Evolutionary conservation across 2,113 vertebrate genomes (phyloP).

Genomic region (Lasiurus borealis): DNA sequence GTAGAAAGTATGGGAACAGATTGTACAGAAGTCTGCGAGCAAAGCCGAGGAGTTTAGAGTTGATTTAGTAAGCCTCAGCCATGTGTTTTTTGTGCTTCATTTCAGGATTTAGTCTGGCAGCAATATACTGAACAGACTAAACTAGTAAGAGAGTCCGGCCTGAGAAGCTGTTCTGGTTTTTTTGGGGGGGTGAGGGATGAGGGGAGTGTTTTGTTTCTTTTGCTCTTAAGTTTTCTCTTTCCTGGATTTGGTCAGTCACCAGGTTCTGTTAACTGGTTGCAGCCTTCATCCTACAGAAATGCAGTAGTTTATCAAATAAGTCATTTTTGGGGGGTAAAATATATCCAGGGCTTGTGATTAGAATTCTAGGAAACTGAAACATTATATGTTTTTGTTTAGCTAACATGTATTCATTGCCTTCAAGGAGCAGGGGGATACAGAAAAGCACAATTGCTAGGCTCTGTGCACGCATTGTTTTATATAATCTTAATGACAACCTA

Average conservation of each 20-base stretch:
- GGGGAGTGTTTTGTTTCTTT: not conserved
- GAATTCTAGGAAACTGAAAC: constrained; percentile 34
- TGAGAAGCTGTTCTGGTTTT: not conserved
- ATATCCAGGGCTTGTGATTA: constrained; percentile 24
- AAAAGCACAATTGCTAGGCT: not conserved
- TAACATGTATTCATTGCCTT: not conserved
- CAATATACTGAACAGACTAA: not conserved
- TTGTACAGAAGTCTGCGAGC: not conserved
- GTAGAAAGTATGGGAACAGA: constrained; percentile 4
- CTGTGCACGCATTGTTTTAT: not conserved
- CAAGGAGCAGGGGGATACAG: not conserved
- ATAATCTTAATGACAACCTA: constrained; percentile 1
- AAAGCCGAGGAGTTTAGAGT: constrained; percentile 7
- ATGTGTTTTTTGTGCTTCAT: not conserved
- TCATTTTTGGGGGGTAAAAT: constrained; percentile 5
- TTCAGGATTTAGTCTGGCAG: constrained; percentile 31
- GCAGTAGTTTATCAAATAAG: constrained; percentile 35
- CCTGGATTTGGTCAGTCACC: not conserved
- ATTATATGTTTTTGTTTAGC: not conserved
- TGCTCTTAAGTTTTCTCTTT: not conserved
- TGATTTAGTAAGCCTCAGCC: constrained; percentile 38
- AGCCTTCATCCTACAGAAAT: constrained; percentile 33
- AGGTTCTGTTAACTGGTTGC: constrained; percentile 1
- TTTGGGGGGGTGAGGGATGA: too few relatives aligned
- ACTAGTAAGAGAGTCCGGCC: not conserved